Conservation (phyloP, 2,797 vertebrate genomes). For the Tolypeutes matacus region DNA sequence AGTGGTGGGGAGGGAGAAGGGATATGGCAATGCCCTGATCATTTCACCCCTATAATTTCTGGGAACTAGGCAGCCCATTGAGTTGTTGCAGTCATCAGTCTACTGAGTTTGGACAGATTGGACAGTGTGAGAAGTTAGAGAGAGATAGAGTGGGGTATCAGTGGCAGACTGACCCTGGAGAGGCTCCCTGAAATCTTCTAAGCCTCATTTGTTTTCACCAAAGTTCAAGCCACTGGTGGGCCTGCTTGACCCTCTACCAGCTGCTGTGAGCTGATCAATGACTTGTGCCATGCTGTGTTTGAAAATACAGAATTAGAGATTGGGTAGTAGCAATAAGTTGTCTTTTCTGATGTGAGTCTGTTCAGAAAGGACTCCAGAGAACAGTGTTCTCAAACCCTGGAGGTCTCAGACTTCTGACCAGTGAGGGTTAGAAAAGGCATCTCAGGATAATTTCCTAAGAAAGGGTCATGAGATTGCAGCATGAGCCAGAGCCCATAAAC, state of each 20-base stretch:
- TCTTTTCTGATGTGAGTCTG: not conserved
- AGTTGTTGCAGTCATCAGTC: not conserved
- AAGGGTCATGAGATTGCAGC: not conserved
- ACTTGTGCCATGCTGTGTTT: conserved; percentile 39
- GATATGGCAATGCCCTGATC: not conserved
- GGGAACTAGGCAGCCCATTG: not conserved
- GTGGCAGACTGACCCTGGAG: conserved; percentile 17
- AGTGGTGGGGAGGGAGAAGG: no score
- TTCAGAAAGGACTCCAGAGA: not conserved
- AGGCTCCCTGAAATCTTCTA: conserved; percentile 2
- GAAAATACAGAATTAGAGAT: conserved; percentile 47
- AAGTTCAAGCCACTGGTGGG: conserved; percentile 14
- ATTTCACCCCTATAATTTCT: not conserved
- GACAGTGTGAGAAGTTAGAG: not conserved
- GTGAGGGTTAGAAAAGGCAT: not conserved
- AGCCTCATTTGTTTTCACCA: conserved; percentile 61
- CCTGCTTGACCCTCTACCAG: conserved; percentile 47
- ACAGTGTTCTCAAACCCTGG: not conserved
- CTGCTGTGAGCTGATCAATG: conserved; percentile 25
- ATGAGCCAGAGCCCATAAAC: not conserved
- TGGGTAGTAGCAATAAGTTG: not conserved
- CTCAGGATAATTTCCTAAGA: not conserved
- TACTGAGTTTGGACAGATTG: not conserved
- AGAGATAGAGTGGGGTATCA: not conserved
- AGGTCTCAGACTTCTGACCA: not conserved